phyloP scores from a whole-genome alignment of 2,113 vertebrate species.

The Lampris megalopsis region DNA sequence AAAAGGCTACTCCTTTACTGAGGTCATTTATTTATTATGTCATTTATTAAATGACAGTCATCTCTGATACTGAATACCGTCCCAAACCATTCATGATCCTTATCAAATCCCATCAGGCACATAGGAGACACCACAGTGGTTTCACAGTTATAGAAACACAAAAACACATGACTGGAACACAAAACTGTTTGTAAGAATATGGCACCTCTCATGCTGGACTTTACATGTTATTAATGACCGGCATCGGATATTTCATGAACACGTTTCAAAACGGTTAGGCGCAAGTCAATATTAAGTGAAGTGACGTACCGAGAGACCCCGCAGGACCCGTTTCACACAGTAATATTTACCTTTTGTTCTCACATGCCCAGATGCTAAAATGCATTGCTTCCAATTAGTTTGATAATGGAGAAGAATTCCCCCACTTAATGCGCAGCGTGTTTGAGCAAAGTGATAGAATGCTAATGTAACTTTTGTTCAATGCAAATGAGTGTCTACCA shows the following conservation, averaged over 20 bases:
- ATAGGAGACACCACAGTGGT: constrained; percentile 8
- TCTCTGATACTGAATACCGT: constrained; percentile 55
- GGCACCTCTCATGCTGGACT: constrained; percentile 18
- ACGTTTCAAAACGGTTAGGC: constrained; percentile 2
- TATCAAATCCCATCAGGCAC: constrained; percentile 60
- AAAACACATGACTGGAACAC: constrained; percentile 13
- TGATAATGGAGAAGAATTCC: constrained; percentile 11
- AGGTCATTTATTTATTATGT: constrained; percentile 11
- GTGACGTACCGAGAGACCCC: neutral
- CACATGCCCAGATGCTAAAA: constrained; percentile 12
- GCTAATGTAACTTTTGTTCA: constrained; percentile 14
- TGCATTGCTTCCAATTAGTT: constrained; percentile 13
- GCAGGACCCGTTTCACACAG: constrained; percentile 16
- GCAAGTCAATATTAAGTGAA: neutral
- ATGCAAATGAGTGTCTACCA: constrained; percentile 10
- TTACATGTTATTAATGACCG: neutral
- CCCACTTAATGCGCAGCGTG: neutral
- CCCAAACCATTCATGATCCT: constrained; percentile 69
- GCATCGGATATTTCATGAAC: neutral
- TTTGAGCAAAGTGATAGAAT: neutral
- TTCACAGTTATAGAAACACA: constrained; percentile 2
- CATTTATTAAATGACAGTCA: constrained; percentile 58
- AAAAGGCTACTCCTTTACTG: constrained; percentile 53
- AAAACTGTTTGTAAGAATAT: constrained; percentile 2
- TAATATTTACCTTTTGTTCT: constrained; percentile 8